These are phyloP conservation scores for Holcopasites calliopsidis DNA, from an alignment of 1,140 invertebrate genomes.

Conservation along the genomic window DNA sequence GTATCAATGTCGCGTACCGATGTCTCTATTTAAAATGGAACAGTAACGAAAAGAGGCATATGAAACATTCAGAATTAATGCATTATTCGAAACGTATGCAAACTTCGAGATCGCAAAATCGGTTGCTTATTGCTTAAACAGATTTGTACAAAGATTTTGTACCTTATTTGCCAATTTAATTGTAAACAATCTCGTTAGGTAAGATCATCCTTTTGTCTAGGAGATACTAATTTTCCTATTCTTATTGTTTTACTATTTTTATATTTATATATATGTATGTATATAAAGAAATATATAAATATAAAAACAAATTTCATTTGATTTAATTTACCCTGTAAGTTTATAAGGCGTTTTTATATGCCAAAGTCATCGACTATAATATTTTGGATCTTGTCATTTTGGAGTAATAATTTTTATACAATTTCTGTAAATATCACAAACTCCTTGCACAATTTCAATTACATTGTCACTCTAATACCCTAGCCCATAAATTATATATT, in stretches of 20 bases:
- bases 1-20: background rate
- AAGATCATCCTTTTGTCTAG: background rate
- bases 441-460: background rate
- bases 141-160: conserved; percentile 6
- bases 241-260: background rate
- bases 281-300: background rate
- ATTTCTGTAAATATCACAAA: conserved; percentile 6
- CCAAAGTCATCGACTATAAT: background rate
- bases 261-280: background rate
- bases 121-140: conserved; percentile 14
- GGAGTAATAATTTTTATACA: background rate
- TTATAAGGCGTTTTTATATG: conserved; percentile 2
- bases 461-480: background rate
- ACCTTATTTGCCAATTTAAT: conserved; percentile 1
- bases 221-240: background rate
- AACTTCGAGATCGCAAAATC: conserved; percentile 2
- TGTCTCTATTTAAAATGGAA: background rate
- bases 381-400: too few relatives aligned
- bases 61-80: background rate
- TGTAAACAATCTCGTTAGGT: background rate
- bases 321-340: background rate
- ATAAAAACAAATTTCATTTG: background rate
- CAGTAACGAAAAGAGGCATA: background rate
- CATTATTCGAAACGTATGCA: background rate
- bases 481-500: background rate